These are phyloP conservation scores for Anthoscopus minutus DNA, from an alignment of 2,113 vertebrate species.

Conservation along the genomic window DNA sequence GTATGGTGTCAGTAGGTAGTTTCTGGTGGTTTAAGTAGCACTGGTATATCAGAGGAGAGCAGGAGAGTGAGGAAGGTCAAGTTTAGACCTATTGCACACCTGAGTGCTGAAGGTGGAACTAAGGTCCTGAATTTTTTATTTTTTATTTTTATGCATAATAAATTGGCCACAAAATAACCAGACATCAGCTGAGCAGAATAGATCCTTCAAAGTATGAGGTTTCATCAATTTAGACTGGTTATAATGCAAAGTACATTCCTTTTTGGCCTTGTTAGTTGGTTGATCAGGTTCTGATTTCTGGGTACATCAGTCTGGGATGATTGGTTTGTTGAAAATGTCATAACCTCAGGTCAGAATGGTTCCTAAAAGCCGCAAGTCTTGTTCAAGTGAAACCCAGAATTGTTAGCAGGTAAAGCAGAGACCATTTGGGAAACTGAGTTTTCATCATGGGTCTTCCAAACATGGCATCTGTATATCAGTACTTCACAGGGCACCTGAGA, in stretches of 20 bases:
- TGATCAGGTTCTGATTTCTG: not conserved
- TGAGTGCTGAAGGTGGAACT: not conserved
- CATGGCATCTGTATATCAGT: not conserved
- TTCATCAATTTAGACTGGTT: not conserved
- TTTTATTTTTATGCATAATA: not conserved
- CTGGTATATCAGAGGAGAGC: not conserved
- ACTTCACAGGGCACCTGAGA: not conserved
- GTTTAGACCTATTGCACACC: not conserved
- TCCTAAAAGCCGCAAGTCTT: not conserved
- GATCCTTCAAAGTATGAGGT: not conserved
- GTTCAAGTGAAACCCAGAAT: not conserved
- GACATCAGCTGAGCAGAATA: not conserved
- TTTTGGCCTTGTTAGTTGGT: not conserved
- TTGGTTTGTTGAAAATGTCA: not conserved
- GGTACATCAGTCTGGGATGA: not conserved
- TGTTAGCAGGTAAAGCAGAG: not conserved
- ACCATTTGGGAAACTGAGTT: not conserved
- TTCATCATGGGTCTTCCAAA: not conserved
- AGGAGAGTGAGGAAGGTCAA: not conserved
- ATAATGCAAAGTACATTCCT: not conserved
- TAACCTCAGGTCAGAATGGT: not conserved
- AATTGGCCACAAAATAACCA: not conserved
- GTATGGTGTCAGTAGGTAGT: not conserved
- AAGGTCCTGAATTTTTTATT: not conserved
- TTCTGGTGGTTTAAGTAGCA: not conserved